Conservation (phyloP, 2,113 vertebrate species). For the Dermatemys mawii region DNA sequence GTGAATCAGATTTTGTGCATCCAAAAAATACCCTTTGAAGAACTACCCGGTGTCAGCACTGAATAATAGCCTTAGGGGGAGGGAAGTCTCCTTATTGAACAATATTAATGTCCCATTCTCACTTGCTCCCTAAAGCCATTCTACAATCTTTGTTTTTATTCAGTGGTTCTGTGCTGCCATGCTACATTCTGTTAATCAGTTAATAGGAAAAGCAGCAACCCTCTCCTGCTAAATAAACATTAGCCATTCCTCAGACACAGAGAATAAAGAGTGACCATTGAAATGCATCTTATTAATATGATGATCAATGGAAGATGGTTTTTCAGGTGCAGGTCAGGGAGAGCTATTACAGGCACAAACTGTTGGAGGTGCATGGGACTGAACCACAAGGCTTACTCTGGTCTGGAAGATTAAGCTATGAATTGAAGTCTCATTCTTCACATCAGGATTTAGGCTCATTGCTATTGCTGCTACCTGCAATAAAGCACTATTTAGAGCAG, state of each 20-base stretch:
- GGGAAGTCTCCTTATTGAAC: not conserved
- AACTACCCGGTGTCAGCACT: not conserved
- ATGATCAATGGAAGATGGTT: not conserved
- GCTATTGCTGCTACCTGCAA: not conserved
- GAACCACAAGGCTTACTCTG: not conserved
- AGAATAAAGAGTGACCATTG: not conserved
- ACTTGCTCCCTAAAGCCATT: not conserved
- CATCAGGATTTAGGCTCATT: not conserved
- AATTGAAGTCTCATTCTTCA: not conserved
- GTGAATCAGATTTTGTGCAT: constrained; percentile 14
- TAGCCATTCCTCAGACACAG: not conserved
- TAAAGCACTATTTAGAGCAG: not conserved
- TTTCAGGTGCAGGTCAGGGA: not conserved
- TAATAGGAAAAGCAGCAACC: not conserved
- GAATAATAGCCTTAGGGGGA: not conserved
- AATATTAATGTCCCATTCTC: not conserved
- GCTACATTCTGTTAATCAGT: not conserved
- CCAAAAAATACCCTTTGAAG: constrained; percentile 23
- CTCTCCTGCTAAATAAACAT: constrained; percentile 5
- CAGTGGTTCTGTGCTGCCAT: not conserved
- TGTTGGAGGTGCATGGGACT: not conserved
- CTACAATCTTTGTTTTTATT: not conserved
- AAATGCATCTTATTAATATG: not conserved
- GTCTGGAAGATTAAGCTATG: rapidly evolving
- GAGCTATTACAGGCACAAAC: not conserved